Evolutionary conservation across 2,888 invertebrate species (phyloP).

Genomic region (Philereme vetulata): DNA sequence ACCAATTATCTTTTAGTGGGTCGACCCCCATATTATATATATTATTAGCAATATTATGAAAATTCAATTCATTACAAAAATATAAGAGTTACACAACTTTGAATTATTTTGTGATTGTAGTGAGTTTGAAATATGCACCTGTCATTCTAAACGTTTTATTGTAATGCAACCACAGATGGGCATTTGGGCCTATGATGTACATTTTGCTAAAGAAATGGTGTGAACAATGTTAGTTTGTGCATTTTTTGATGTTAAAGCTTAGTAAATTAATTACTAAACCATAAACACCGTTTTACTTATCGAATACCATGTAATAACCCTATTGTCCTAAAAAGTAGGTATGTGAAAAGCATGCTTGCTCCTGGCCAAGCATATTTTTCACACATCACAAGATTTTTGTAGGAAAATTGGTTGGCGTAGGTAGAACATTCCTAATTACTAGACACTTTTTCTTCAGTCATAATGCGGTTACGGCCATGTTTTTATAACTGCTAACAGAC

Average conservation of each 20-base stretch:
- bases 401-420: too few species aligned
- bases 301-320: too few species aligned
- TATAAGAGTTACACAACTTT: background rate
- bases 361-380: too few species aligned
- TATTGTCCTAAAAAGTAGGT: too few species aligned
- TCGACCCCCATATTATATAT: background rate
- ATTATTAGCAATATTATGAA: background rate
- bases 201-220: slow-evolving; percentile 65
- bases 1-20: too few species aligned
- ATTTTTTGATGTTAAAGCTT: slow-evolving; percentile 74
- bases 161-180: slow-evolving; percentile 36
- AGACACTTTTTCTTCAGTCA: too few species aligned
- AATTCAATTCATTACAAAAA: background rate
- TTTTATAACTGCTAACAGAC: too few species aligned
- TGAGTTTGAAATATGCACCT: slow-evolving; percentile 1
- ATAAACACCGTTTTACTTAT: slow-evolving; percentile 34
- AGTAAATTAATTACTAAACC: slow-evolving; percentile 73
- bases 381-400: too few species aligned
- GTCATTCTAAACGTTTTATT: slow-evolving; percentile 27
- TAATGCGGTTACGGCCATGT: too few species aligned
- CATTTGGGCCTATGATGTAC: slow-evolving; percentile 63
- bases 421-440: too few species aligned
- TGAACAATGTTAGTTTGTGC: slow-evolving; percentile 71
- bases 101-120: slow-evolving; percentile 1
- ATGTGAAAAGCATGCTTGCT: too few species aligned